Evolutionary conservation across 2,888 invertebrate genomes (phyloP).

Genomic region (Apodemia mormo): DNA sequence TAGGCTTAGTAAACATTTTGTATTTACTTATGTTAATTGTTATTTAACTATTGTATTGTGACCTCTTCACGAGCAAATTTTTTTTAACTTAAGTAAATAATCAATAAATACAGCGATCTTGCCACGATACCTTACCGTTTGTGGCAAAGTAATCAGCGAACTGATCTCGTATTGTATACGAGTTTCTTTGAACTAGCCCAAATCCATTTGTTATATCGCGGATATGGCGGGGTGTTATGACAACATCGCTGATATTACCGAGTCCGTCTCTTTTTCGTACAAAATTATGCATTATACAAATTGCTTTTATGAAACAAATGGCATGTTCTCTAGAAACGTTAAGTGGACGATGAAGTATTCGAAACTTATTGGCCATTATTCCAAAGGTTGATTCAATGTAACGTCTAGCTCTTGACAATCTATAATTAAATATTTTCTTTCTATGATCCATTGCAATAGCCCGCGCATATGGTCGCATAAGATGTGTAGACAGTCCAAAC

Average conservation of each 20-base stretch:
- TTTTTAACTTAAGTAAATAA: background rate
- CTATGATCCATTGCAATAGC: constrained; percentile 33
- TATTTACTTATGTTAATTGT: too few species aligned
- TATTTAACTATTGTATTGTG: too few species aligned
- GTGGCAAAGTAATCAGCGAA: constrained; percentile 36
- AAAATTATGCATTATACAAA: constrained; percentile 36
- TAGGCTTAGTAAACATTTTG: too few species aligned
- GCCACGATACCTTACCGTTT: constrained; percentile 36
- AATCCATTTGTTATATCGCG: constrained; percentile 29
- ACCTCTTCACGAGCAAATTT: too few species aligned
- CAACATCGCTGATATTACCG: constrained; percentile 31
- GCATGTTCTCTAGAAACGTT: too few species aligned
- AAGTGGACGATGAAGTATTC: too few species aligned
- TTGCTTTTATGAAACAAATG: constrained; percentile 32
- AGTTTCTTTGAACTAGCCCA: constrained; percentile 35
- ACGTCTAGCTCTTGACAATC: too few species aligned
- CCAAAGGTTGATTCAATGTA: constrained; percentile 35
- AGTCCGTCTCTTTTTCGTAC: constrained; percentile 30
- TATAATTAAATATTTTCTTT: constrained; percentile 36
- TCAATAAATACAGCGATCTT: constrained; percentile 32
- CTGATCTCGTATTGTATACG: background rate
- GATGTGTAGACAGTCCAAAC: constrained; percentile 25
- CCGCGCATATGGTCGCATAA: constrained; percentile 39
- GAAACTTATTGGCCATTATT: constrained; percentile 34
- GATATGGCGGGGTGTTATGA: constrained; percentile 35